Conservation (phyloP, 2,797 vertebrate species). For the Betta splendens region DNA sequence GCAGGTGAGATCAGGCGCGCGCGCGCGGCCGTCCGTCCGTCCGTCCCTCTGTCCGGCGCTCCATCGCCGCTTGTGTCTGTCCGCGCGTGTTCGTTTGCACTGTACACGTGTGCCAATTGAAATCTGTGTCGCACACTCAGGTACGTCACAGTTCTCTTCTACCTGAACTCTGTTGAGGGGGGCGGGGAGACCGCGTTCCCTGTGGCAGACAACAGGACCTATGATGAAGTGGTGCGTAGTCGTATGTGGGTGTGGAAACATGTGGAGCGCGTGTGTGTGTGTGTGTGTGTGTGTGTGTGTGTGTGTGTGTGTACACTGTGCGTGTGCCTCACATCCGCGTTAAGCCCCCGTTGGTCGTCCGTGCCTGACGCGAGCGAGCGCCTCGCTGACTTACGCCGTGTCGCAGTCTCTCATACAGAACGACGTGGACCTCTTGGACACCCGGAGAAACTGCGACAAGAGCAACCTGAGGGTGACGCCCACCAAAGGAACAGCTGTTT, state of each 20-base stretch:
- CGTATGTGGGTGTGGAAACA: conserved; percentile 50
- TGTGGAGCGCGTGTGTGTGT: conserved; percentile 34
- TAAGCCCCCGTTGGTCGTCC: conserved; percentile 50
- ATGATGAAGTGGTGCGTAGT: conserved; percentile 93
- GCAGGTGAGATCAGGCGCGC: conserved; percentile 82
- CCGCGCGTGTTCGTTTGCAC: conserved; percentile 43
- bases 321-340: conserved; percentile 56
- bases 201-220: conserved; percentile 98
- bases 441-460: conserved; percentile 94
- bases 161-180: conserved; percentile 96
- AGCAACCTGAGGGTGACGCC: conserved; percentile 95
- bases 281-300: too few species aligned
- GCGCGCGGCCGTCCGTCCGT: conserved; percentile 27
- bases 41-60: too few species aligned
- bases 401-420: conserved; percentile 95
- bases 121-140: conserved; percentile 82
- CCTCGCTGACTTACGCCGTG: conserved; percentile 38
- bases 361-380: neutral
- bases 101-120: conserved; percentile 63
- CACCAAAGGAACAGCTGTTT: conserved; percentile 93
- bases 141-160: conserved; percentile 98
- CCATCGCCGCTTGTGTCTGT: conserved; percentile 14
- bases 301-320: conserved; percentile 51
- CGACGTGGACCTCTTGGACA: conserved; percentile 93
- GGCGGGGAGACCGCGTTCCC: conserved; percentile 98